Percentiles rank a stretch among this genome's conserved stretches.
Evolutionary conservation across 2,888 invertebrate genomes (phyloP).

Genomic region (Fragum sueziense): DNA sequence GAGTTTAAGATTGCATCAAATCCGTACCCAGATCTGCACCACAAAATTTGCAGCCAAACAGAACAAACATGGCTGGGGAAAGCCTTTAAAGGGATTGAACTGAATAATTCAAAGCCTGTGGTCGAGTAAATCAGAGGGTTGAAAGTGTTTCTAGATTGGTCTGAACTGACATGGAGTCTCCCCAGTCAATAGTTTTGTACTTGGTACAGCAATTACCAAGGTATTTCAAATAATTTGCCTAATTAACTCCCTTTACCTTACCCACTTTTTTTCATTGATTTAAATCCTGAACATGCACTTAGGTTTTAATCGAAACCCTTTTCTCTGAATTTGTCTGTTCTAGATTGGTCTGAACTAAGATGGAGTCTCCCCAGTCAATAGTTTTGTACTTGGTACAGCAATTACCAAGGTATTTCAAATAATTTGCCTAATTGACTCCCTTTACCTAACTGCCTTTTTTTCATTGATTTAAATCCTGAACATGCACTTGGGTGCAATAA

Average conservation of each 20-base stretch:
- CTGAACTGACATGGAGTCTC: background rate
- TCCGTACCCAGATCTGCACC: too few relatives aligned
- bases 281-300: background rate
- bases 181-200: conserved; percentile 16
- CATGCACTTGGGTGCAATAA: too few relatives aligned
- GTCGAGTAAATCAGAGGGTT: background rate
- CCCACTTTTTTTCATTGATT: background rate
- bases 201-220: conserved; percentile 22
- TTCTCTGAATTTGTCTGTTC: too few relatives aligned
- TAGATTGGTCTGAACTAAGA: background rate
- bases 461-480: background rate
- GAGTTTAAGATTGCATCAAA: too few relatives aligned
- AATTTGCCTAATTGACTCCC: background rate
- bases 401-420: conserved; percentile 17
- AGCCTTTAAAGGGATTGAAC: background rate
- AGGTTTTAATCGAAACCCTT: too few relatives aligned
- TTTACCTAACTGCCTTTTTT: background rate
- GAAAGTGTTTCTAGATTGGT: background rate
- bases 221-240: conserved; percentile 6
- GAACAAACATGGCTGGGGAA: too few relatives aligned
- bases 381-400: conserved; percentile 21
- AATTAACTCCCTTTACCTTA: conserved; percentile 4
- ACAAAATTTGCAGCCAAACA: too few relatives aligned
- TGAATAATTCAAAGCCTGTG: background rate
- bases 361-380: conserved; percentile 6